Evolutionary conservation across 2,888 invertebrate species (phyloP).

Genomic region (Agelastica alni): DNA sequence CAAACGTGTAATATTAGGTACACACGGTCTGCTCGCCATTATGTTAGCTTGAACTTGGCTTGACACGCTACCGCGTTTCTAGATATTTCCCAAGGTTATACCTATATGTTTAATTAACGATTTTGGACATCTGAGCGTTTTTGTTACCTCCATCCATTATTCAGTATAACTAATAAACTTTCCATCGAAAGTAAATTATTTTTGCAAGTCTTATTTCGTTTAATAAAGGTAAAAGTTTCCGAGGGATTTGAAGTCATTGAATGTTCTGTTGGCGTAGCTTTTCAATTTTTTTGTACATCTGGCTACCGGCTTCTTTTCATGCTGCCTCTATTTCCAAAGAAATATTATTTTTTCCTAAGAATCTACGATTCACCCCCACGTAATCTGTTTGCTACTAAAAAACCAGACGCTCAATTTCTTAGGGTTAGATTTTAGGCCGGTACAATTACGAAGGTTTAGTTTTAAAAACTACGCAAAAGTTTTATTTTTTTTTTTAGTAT

Average conservation of each 20-base stretch:
- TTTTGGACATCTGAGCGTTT: no score
- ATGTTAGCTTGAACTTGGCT: no score
- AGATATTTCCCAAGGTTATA: no score
- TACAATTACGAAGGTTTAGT: no score
- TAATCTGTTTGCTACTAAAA: slow-evolving; percentile 20
- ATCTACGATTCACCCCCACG: slow-evolving; percentile 11
- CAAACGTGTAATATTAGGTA: no score
- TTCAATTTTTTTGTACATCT: slow-evolving; percentile 15
- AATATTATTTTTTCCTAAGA: slow-evolving; percentile 17
- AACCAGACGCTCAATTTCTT: slow-evolving; percentile 13
- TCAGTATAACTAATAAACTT: background rate
- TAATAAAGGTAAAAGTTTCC: slow-evolving; percentile 16
- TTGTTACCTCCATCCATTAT: no score
- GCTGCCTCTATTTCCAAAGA: slow-evolving; percentile 11
- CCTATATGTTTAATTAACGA: no score
- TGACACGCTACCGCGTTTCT: no score
- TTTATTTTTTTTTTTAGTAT: no score
- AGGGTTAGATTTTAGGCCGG: background rate
- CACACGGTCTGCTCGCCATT: no score
- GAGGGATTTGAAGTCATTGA: slow-evolving; percentile 5
- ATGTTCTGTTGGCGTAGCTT: slow-evolving; percentile 4
- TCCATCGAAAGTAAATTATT: background rate
- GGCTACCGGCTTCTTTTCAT: slow-evolving; percentile 13
- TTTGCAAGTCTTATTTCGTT: slow-evolving; percentile 4
- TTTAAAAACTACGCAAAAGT: no score